phyloP scores from a whole-genome alignment of 2,797 vertebrate genomes.

The Megaceryle alcyon region DNA sequence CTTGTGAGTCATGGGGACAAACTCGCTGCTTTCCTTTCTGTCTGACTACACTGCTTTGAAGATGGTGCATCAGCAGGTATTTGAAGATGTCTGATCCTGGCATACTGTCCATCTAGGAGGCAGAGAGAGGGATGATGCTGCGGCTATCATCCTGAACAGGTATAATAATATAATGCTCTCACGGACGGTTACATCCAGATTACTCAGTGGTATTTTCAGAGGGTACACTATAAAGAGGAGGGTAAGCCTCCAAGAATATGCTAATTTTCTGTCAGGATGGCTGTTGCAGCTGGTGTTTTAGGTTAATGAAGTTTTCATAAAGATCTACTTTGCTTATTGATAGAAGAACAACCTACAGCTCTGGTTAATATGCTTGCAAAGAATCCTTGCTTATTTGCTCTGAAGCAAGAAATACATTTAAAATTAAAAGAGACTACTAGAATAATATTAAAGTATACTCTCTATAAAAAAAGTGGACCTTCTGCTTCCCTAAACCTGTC shows the following conservation, averaged over 20 bases:
- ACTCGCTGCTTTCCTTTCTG: background rate
- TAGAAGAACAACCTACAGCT: background rate
- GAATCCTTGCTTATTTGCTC: background rate
- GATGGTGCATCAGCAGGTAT: background rate
- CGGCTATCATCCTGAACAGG: background rate
- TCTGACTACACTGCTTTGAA: background rate
- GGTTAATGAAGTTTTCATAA: background rate
- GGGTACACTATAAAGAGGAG: background rate
- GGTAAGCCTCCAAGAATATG: background rate
- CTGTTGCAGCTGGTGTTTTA: background rate
- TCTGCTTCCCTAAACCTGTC: background rate
- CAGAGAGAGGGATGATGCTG: background rate
- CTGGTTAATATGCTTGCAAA: background rate
- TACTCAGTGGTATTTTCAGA: background rate
- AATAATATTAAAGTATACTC: background rate
- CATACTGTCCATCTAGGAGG: background rate
- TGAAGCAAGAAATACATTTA: background rate
- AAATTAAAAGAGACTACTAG: background rate
- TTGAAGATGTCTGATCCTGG: background rate
- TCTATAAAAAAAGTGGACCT: background rate
- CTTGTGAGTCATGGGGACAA: background rate
- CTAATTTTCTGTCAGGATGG: background rate
- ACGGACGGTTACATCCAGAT: background rate
- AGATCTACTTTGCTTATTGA: background rate
- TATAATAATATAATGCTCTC: background rate